These are phyloP conservation scores for Brevipalpus yothersi DNA, from an alignment of 1,140 invertebrate species.

Conservation along the genomic window DNA sequence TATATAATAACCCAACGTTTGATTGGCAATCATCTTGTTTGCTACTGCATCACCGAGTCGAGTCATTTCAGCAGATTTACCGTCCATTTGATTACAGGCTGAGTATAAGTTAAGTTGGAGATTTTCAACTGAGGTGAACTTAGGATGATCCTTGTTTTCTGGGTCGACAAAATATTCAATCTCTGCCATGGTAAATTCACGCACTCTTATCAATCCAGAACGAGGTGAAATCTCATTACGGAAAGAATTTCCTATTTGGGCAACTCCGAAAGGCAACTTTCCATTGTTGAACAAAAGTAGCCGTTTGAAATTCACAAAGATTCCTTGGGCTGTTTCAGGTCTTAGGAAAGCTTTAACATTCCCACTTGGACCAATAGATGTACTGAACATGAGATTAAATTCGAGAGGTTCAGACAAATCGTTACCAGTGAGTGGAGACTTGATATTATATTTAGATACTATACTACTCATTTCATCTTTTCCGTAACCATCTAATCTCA, in stretches of 20 bases:
- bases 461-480: conserved; percentile 65
- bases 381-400: conserved; percentile 97
- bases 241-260: conserved; percentile 92
- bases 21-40: conserved; percentile 64
- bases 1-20: conserved; percentile 95
- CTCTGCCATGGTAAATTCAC: conserved; percentile 98
- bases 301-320: conserved; percentile 96
- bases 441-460: conserved; percentile 67
- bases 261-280: conserved; percentile 84
- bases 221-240: conserved; percentile 97
- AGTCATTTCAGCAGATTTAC: conserved; percentile 40
- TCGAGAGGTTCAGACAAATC: conserved; percentile 80
- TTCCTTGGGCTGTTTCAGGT: conserved; percentile 96
- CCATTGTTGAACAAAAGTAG: conserved; percentile 93
- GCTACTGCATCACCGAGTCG: conserved; percentile 52
- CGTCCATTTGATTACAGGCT: conserved; percentile 78
- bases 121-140: conserved; percentile 53
- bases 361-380: conserved; percentile 86
- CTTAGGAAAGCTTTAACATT: conserved; percentile 73
- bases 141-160: conserved; percentile 57
- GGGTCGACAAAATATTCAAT: conserved; percentile 99
- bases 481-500: conserved; percentile 61
- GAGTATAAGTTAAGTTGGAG: conserved; percentile 61
- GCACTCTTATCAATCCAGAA: conserved; percentile 77
- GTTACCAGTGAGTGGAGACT: conserved; percentile 80